Evolutionary conservation across 1,140 invertebrate genomes (phyloP).

Genomic region (Brachionus koreanus): DNA sequence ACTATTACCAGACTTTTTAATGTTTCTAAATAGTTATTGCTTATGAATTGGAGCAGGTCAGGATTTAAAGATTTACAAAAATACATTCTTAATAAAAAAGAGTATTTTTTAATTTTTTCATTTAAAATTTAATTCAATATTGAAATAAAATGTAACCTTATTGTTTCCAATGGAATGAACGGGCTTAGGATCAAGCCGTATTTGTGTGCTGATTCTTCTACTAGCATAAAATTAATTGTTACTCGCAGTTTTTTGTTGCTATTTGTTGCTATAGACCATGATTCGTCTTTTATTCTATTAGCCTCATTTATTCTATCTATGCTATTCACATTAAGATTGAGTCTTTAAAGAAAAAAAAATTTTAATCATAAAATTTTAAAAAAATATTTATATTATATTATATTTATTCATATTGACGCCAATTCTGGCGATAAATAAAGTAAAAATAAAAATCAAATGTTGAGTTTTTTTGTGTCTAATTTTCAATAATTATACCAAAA

Average conservation of each 20-base stretch:
- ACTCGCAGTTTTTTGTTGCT: constrained; percentile 27
- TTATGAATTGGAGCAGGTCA: constrained; percentile 6
- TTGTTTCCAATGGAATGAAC: not conserved
- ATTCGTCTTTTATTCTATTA: constrained; percentile 18
- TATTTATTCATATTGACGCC: no score
- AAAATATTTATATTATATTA: no score
- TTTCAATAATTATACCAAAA: no score
- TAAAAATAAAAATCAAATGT: no score
- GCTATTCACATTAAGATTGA: constrained; percentile 20
- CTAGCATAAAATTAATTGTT: constrained; percentile 25
- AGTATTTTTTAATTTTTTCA: not conserved
- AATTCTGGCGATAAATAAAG: no score
- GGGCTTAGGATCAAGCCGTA: not conserved
- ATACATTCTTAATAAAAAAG: constrained; percentile 21
- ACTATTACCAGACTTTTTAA: constrained; percentile 32
- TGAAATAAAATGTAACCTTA: not conserved
- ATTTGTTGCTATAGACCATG: not conserved
- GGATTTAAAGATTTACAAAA: constrained; percentile 42
- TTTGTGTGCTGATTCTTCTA: not conserved
- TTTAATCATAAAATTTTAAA: not conserved
- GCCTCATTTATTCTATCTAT: not conserved
- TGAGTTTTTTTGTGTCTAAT: no score
- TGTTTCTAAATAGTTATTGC: constrained; percentile 31
- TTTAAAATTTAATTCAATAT: not conserved
- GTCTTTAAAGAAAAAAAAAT: not conserved